Base-by-base conservation (phyloP, 2,113 vertebrate species). In the Scopus umbretta region DNA sequence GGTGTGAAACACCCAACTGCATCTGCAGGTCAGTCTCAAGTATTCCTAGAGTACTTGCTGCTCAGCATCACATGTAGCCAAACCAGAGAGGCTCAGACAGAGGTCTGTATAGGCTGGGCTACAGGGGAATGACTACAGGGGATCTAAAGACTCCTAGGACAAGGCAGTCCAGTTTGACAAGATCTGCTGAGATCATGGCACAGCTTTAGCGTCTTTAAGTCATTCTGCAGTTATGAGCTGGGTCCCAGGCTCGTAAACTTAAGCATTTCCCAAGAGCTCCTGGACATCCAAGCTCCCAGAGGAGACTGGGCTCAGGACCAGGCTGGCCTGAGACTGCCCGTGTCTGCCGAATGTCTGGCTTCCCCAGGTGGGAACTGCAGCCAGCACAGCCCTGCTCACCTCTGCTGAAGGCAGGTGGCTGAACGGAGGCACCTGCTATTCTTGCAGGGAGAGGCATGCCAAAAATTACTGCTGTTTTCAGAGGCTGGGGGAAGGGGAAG, bases 311-410 rank as follows among this genome's bases (percentile, higher is more conserved):
- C 63, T 36, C 26, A 49, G 65, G 63, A 34, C 32, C 26, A 34
- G 36, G 15, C 7, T 7, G 6, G 62, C 6, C 56, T 52, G 55
- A 40, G 36, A 12, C 11, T 40, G 32, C 32, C n/a, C 0, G 0
- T 21, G 14, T 50, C 67, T 88, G 73, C 43, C 2, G 1, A 58
- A 70, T 0, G 1, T 13, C 18, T 0, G 0, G 36, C 38, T 32
- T 70, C 30, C 55, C 30, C 0, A 1, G 25, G 34, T 20, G 23
- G 47, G 45, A 67, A 5, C 17, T 3, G 10, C 53, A 45, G 42
- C 38, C 1, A 5, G 34, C 43, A 43, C 7, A 9, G 25, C 78
- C 66, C n/a, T 0, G 1, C n/a, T 22, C 13, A 16, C 16, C 19
- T 11, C 78, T 71, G 13, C 34, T 36, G 36, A 36, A 80, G 52